Evolutionary conservation across 1,140 invertebrate genomes (phyloP).

Genomic region (Conus ventricosus): DNA sequence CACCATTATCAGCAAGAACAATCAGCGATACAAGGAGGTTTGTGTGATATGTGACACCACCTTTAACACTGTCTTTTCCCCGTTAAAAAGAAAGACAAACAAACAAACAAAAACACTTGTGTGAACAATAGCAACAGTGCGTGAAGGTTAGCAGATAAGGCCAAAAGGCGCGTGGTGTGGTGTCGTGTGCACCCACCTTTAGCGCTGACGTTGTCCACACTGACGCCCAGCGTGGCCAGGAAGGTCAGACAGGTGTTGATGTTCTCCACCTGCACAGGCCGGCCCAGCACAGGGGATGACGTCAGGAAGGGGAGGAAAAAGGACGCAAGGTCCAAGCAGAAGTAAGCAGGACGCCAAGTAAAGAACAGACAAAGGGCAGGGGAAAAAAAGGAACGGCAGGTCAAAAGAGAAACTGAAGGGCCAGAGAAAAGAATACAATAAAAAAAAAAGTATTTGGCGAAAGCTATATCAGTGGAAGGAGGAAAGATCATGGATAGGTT

Average conservation of each 20-base stretch:
- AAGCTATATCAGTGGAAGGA: not conserved
- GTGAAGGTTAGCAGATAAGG: no score
- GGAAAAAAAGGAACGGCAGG: not conserved
- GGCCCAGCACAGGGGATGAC: not conserved
- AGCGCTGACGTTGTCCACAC: conserved; percentile 86
- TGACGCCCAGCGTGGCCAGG: conserved; percentile 88
- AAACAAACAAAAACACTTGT: no score
- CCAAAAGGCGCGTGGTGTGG: no score
- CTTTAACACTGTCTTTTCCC: no score
- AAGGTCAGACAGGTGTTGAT: conserved; percentile 91
- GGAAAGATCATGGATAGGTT: not conserved
- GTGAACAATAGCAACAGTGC: no score
- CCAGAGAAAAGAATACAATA: no score
- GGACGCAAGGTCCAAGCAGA: not conserved
- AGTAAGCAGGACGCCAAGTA: not conserved
- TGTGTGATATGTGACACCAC: no score
- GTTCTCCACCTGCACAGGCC: conserved; percentile 87
- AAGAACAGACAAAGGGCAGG: not conserved
- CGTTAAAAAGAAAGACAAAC: no score
- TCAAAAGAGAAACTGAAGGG: not conserved
- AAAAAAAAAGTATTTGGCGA: no score
- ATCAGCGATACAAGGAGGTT: no score
- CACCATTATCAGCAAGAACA: no score
- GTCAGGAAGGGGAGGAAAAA: not conserved
- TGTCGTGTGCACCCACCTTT: conserved; percentile 73